phyloP scores from a whole-genome alignment of 2,888 invertebrate genomes.

The Cheilosia variabilis region DNA sequence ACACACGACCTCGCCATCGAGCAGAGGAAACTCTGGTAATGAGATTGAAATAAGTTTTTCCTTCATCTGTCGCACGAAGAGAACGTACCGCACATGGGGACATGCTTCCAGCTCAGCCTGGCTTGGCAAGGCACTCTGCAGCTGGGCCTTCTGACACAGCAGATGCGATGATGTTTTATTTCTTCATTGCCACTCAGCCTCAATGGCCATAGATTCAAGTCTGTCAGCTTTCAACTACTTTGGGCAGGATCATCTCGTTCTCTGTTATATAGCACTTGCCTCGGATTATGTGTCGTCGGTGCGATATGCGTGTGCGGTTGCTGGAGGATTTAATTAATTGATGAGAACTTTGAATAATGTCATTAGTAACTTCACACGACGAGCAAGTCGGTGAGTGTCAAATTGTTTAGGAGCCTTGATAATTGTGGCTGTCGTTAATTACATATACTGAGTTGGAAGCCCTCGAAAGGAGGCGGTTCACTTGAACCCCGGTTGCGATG shows the following conservation, averaged over 20 bases:
- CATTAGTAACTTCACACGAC: constrained; percentile 49
- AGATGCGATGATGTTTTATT: constrained; percentile 15
- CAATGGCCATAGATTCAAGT: constrained; percentile 3
- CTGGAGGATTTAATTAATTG: constrained; percentile 64
- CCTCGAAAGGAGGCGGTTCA: neutral
- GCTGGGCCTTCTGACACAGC: constrained; percentile 19
- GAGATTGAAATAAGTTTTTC: constrained; percentile 57
- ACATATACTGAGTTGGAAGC: constrained; percentile 11
- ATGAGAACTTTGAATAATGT: constrained; percentile 61
- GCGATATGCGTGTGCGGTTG: constrained; percentile 1
- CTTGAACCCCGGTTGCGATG: neutral
- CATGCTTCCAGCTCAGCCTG: constrained; percentile 13
- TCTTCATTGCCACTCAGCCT: constrained; percentile 29
- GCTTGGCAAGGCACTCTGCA: neutral
- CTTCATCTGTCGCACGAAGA: constrained; percentile 18
- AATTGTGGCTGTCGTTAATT: constrained; percentile 12
- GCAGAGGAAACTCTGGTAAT: constrained; percentile 51
- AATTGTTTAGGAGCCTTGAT: constrained; percentile 5
- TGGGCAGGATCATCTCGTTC: neutral
- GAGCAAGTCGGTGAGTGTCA: constrained; percentile 18
- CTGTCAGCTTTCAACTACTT: constrained; percentile 10
- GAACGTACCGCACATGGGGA: constrained; percentile 32
- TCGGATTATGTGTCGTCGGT: constrained; percentile 11
- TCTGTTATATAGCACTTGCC: constrained; percentile 40
- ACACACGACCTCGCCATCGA: constrained; percentile 13